These are phyloP conservation scores for Drosophila nasuta DNA, from an alignment of 1,140 invertebrate genomes.

Conservation along the genomic window DNA sequence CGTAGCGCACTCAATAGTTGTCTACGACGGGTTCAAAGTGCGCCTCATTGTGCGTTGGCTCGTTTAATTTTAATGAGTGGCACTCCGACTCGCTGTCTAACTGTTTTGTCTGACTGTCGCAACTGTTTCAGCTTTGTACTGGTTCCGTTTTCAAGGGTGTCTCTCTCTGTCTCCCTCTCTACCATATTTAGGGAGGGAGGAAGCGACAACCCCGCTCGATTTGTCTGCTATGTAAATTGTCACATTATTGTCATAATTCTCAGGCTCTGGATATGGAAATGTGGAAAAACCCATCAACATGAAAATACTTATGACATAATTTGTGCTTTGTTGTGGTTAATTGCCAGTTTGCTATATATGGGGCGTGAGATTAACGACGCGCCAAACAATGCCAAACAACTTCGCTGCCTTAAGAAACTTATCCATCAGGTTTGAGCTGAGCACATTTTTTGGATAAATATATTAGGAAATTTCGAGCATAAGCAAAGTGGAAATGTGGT, in stretches of 20 bases:
- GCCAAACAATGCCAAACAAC: slow-evolving; percentile 9
- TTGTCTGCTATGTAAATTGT: slow-evolving; percentile 77
- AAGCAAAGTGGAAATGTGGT: background rate
- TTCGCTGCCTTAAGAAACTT: background rate
- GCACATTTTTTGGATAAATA: background rate
- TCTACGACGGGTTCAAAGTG: background rate
- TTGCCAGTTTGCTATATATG: slow-evolving; percentile 49
- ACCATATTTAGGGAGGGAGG: background rate
- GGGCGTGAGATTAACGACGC: slow-evolving; percentile 53
- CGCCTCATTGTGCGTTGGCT: slow-evolving; percentile 65
- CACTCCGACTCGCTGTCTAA: slow-evolving; percentile 25
- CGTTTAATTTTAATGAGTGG: slow-evolving; percentile 79
- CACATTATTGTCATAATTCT: slow-evolving; percentile 81
- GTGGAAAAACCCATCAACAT: slow-evolving; percentile 69
- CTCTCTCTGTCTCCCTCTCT: slow-evolving; percentile 17
- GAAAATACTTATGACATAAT: slow-evolving; percentile 76
- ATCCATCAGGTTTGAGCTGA: slow-evolving; percentile 6
- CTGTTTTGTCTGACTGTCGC: slow-evolving; percentile 30
- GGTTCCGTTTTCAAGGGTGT: slow-evolving; percentile 66
- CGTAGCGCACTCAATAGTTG: slow-evolving; percentile 12
- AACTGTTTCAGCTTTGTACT: slow-evolving; percentile 72
- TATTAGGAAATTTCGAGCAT: background rate
- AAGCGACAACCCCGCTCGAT: slow-evolving; percentile 56
- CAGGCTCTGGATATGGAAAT: slow-evolving; percentile 56
- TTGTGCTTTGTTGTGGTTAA: slow-evolving; percentile 80